Evolutionary conservation across 2,888 invertebrate genomes (phyloP), one percentile per base, ranked within the genome.

Genomic region (Leptinotarsa peninsularis): DNA sequence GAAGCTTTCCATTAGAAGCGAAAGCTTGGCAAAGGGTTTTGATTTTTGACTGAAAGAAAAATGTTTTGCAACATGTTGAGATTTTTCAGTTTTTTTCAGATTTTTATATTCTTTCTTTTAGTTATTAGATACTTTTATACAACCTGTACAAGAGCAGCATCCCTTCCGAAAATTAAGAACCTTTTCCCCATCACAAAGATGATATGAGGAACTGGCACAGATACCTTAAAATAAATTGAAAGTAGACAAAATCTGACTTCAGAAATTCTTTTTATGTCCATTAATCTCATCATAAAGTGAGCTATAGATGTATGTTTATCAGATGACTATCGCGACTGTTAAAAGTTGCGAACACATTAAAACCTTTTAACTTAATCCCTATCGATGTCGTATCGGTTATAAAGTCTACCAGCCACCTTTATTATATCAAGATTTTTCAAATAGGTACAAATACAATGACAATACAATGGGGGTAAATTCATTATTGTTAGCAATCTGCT

Each of bases 401-500:
- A 67, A 74, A 69, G 66, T 69, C 60, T 50, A 66, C 69, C 66
- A 67, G 66, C 71, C 63, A 33, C 63, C 63, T 63, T 63, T 43
- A 63, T 63, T 63, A 63, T n/a, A 63, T 63, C 63, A 43, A 63
- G 63, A 63, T 18, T 63, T 58, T 63, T 63, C 63, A 33, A 63
- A 63, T 63, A 63, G 63, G 63, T 63, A 63, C 76, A 71, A 74
- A 74, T 74, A 74, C 72, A 72, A 74, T 73, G 71, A 73, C 76
- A 66, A 60, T 73, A 74, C 76, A 74, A 74, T 72, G 73, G 72
- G 76, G 74, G 68, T 74, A 74, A 76, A 76, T 74, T 76, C 71
- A 68, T 76, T 72, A 76, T 76, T 76, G 74, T 76, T 60, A 66
- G 66, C 76, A 67, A 63, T 67, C 72, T 50, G 67, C 75, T 75